Evolutionary conservation across 2,113 vertebrate genomes (phyloP), one percentile per base, ranked within the genome.

Genomic region (Sturnus vulgaris): DNA sequence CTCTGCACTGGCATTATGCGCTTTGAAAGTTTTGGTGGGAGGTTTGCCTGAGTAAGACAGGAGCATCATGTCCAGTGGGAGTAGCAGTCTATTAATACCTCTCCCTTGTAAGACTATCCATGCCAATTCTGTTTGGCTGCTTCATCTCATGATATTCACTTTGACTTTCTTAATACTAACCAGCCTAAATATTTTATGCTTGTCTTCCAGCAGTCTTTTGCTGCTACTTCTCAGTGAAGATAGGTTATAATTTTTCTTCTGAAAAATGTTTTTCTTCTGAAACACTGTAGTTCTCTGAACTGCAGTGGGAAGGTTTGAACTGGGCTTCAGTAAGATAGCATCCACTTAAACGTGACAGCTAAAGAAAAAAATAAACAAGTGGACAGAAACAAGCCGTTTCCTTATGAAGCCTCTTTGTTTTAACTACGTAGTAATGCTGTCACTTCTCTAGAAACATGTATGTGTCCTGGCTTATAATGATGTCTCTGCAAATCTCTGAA

Each of bases 151-250:
- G 82, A 93, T 93, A 91, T 49, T 96, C 89, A 91, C 89, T 97
- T 95, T 90, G 87, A 92, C 80, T 95, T 88, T 86, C 90, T 70
- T 92, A 93, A 93, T 91, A 83, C 88, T 88, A 95, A 93, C 88
- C 90, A 95, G 56, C 71, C 71, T 97, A 95, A 95, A 95, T 96
- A 95, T 96, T 96, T 96, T 57, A 96, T 94, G 79, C 46, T 73
- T 86, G 75, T 93, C 95, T 93, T 96, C 81, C 75, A 94, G 95
- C 88, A 87, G 77, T 63, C 44, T 70, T 69, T 93, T 89, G 79
- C 80, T 94, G 66, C 64, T 83, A 47, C 59, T 75, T 37, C 53
- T 82, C 60, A 55, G 71, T 81, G 88, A 96, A 88, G 90, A 91
- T 28, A 66, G 70, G 39, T 68, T 68, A 73, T 82, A n/a, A 60